Conservation (phyloP, 1,140 invertebrate species). For the Meloidogyne floridensis region DNA sequence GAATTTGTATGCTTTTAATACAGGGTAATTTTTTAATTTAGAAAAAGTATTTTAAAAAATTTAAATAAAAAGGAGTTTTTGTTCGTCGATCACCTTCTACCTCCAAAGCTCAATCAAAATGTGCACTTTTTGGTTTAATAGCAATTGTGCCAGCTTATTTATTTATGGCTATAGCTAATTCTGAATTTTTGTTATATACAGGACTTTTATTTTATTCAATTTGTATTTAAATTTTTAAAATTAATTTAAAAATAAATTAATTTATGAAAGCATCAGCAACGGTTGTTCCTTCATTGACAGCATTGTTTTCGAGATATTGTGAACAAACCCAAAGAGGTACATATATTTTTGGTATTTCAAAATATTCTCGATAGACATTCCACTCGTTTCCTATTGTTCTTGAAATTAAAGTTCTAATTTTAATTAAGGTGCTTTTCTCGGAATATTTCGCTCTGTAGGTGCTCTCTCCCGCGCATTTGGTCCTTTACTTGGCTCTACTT, state of each 20-base stretch:
- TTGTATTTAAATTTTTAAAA: neutral
- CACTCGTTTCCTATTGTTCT: neutral
- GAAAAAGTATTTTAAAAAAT: constrained; percentile 10
- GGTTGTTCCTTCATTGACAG: constrained; percentile 31
- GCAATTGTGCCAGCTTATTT: constrained; percentile 85
- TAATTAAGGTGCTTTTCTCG: constrained; percentile 18
- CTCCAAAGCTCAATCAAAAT: constrained; percentile 76
- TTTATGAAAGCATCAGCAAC: constrained; percentile 29
- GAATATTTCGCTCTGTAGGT: constrained; percentile 28
- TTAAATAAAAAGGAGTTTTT: constrained; percentile 71
- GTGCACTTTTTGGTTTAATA: constrained; percentile 78
- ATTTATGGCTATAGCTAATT: constrained; percentile 77
- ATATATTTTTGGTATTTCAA: too few species aligned
- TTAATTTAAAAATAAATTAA: neutral
- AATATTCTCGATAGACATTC: too few species aligned
- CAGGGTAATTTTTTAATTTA: constrained; percentile 72
- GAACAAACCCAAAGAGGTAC: constrained; percentile 12
- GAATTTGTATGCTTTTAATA: constrained; percentile 85
- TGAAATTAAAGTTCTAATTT: neutral
- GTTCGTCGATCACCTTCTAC: constrained; percentile 75
- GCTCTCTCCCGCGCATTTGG: constrained; percentile 31
- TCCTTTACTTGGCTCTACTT: constrained; percentile 25
- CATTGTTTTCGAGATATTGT: constrained; percentile 26
- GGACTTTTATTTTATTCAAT: constrained; percentile 85
- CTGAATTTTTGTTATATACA: constrained; percentile 73